A percentile compares a stretch with the other conserved stretches of the same genome.
Conservation (phyloP, 35 echinoderm and acorn worm species). For the Apostichopus parvimensis region DNA sequence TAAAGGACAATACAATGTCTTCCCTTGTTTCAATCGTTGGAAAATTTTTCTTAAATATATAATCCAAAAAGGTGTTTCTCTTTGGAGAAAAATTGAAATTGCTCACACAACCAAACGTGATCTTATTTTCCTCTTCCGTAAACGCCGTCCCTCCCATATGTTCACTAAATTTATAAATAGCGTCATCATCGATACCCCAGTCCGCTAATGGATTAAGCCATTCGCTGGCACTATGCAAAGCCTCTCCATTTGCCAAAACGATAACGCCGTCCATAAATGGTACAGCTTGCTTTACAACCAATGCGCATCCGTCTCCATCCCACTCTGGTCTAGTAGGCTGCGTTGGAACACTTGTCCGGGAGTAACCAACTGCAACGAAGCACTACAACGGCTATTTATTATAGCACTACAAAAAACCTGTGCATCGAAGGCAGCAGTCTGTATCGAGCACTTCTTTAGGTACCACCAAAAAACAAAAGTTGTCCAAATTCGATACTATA, state of each 20-base stretch:
- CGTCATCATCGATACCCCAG: not conserved
- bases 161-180: not conserved
- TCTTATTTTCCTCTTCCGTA: not conserved
- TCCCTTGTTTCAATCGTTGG: not conserved
- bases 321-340: not conserved
- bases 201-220: too few relatives aligned
- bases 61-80: not conserved
- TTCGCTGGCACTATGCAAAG: not conserved
- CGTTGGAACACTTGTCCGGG: not conserved
- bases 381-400: not conserved
- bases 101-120: not conserved
- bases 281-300: not conserved
- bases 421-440: not conserved
- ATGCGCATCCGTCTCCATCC: not conserved
- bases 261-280: slow-evolving; percentile 3
- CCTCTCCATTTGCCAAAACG: not conserved
- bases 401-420: not conserved
- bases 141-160: not conserved
- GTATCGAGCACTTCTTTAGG: not conserved
- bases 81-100: not conserved
- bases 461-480: not conserved
- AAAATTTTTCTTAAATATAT: not conserved
- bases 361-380: not conserved
- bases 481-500: slow-evolving; percentile 1
- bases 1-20: not conserved